phyloP scores from a whole-genome alignment of 2,113 vertebrate species.

The Tachysurus vachellii region DNA sequence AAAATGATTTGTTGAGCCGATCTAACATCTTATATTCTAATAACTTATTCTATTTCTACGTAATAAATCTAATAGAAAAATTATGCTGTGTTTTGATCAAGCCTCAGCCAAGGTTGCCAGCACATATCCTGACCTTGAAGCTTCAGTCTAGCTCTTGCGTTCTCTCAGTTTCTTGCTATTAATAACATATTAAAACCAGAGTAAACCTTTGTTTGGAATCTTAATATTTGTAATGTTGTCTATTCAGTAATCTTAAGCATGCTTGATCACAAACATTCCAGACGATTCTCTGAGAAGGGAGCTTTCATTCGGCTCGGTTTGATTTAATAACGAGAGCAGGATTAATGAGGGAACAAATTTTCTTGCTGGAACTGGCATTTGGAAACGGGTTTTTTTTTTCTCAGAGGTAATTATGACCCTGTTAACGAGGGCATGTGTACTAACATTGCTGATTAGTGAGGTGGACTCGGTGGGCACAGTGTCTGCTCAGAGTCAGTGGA shows the following conservation, averaged over 20 bases:
- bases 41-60: not conserved
- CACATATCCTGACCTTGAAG: slow-evolving; percentile 49
- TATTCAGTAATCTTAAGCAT: slow-evolving; percentile 17
- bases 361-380: slow-evolving; percentile 11
- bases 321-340: slow-evolving; percentile 1
- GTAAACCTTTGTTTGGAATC: not conserved
- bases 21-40: too few relatives aligned
- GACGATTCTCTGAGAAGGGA: not conserved
- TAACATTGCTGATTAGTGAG: not conserved
- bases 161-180: slow-evolving; percentile 4
- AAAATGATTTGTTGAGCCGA: not conserved
- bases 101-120: not conserved
- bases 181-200: not conserved
- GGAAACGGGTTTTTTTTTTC: slow-evolving; percentile 30
- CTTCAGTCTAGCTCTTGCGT: not conserved
- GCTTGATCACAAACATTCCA: slow-evolving; percentile 19
- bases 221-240: slow-evolving; percentile 16
- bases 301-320: not conserved
- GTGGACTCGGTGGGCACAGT: not conserved
- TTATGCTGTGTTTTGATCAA: not conserved
- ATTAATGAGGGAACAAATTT: not conserved
- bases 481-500: not conserved
- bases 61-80: not conserved
- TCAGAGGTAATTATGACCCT: slow-evolving; percentile 19
- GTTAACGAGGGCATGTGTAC: not conserved